Conservation (phyloP, 2,113 vertebrate species). For the Megaceryle maxima region DNA sequence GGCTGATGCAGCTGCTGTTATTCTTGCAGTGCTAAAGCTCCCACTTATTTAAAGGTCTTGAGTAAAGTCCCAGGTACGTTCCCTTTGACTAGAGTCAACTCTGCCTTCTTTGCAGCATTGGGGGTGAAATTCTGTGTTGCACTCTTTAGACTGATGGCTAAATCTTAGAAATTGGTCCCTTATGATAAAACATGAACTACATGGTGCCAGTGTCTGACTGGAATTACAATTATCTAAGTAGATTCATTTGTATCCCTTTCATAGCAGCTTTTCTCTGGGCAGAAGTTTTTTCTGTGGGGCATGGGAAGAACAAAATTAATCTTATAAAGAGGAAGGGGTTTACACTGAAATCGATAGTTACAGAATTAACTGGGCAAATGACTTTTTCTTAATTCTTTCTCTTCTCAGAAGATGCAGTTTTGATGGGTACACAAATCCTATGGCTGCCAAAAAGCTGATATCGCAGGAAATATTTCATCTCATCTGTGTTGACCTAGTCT, state of each 20-base stretch:
- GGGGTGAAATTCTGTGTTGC: neutral
- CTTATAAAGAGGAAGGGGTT: slow-evolving; percentile 65
- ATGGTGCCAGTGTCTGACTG: slow-evolving; percentile 61
- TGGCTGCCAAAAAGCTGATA: slow-evolving; percentile 68
- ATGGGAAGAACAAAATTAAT: slow-evolving; percentile 65
- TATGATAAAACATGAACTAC: slow-evolving; percentile 63
- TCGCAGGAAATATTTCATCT: slow-evolving; percentile 62
- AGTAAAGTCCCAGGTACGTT: neutral
- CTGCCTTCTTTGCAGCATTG: neutral
- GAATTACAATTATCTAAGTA: slow-evolving; percentile 69
- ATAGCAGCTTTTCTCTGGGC: slow-evolving; percentile 41
- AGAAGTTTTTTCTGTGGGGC: slow-evolving; percentile 44
- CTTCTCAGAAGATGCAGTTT: slow-evolving; percentile 73
- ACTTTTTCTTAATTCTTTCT: slow-evolving; percentile 71
- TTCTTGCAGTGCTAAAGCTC: neutral
- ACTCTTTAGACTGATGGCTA: neutral
- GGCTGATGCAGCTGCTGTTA: neutral
- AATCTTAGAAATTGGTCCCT: slow-evolving; percentile 2
- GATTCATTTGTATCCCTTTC: slow-evolving; percentile 61
- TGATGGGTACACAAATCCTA: slow-evolving; percentile 68
- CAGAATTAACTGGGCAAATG: slow-evolving; percentile 63
- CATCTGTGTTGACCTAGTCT: slow-evolving; percentile 33
- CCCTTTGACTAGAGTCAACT: neutral
- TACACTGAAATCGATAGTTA: slow-evolving; percentile 69
- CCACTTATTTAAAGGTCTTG: neutral